Base-by-base conservation (phyloP, 2,113 vertebrate species). In the Pithys albifrons region DNA sequence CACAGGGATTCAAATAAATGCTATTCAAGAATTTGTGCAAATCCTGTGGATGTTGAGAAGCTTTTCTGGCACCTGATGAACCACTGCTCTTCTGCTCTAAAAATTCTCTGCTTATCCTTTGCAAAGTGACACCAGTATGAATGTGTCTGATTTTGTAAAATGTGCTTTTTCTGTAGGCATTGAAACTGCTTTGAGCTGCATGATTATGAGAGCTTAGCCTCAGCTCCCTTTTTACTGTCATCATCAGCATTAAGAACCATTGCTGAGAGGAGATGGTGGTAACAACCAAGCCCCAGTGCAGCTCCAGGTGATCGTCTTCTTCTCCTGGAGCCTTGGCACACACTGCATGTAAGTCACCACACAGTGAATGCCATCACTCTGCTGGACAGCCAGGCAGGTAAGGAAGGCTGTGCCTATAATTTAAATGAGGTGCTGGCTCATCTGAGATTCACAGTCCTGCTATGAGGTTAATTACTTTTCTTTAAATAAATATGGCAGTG, bases 71-170 rank as follows among this genome's bases (percentile, higher is more conserved):
- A 85, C 61, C 65, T 77, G 59, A 87, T 78, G 73, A 93, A 77
- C 65, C 46, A 15, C 84, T 39, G 70, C 46, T 94, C 33, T 35
- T 72, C 89, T 62, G n/a, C 55, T 94, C 70, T 85, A 39, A 89
- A 94, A 96, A 48, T 59, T 35, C 52, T 91, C 93, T 89, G 87
- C 95, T 91, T 89, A 89, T 89, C 48, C 73, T 81, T 35, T 85
- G 61, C 81, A 85, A 94, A 91, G 69, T 37, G 48, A 84, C 84
- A 85, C 31, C 69, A 51, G 64, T 81, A 81, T 18, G 39, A 95
- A 81, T 59, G 51, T 46, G 55, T 73, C 76, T 93, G 96, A 96
- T 96, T 96, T 92, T 94, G 86, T 87, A 43, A 96, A 84, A 52
- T 46, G 43, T 81, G 37, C 65, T 85, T 89, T 93, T 96, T 84